These are phyloP conservation scores for Timandra comae DNA, from an alignment of 2,888 invertebrate species.

Conservation along the genomic window DNA sequence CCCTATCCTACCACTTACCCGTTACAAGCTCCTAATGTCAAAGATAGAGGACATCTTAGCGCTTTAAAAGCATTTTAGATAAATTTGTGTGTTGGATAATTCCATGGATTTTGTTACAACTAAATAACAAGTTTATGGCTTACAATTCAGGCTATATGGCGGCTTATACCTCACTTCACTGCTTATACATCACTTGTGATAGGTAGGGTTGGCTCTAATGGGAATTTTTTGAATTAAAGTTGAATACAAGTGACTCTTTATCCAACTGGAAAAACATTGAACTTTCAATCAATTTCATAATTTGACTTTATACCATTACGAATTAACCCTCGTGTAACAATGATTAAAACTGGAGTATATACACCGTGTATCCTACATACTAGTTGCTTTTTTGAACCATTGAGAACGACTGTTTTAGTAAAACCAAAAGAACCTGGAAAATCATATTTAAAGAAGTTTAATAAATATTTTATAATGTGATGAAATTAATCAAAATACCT, in stretches of 20 bases:
- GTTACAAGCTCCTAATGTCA: constrained; percentile 24
- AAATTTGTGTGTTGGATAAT: constrained; percentile 50
- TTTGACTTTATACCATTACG: too few species aligned
- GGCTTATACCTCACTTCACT: constrained; percentile 46
- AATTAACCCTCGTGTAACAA: too few species aligned
- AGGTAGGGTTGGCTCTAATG: constrained; percentile 30
- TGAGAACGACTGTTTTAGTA: neutral
- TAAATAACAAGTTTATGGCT: constrained; percentile 67
- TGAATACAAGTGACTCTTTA: too few species aligned
- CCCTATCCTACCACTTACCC: constrained; percentile 27
- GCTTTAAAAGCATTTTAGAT: constrained; percentile 67
- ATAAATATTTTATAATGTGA: too few species aligned
- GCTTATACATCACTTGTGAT: constrained; percentile 39
- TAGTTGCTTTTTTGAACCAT: neutral
- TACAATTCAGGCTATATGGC: constrained; percentile 45
- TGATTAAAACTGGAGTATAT: too few species aligned
- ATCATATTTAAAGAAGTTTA: too few species aligned
- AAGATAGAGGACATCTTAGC: constrained; percentile 48
- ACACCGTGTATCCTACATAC: too few species aligned
- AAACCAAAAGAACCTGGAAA: too few species aligned
- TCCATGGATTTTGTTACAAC: constrained; percentile 59
- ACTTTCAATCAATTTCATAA: too few species aligned
- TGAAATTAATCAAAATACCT: neutral
- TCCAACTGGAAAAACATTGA: too few species aligned
- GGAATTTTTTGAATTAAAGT: too few species aligned